Percentiles rank a stretch among this genome's conserved stretches.
Evolutionary conservation across 2,113 vertebrate species (phyloP).

Genomic region (Solea solea): DNA sequence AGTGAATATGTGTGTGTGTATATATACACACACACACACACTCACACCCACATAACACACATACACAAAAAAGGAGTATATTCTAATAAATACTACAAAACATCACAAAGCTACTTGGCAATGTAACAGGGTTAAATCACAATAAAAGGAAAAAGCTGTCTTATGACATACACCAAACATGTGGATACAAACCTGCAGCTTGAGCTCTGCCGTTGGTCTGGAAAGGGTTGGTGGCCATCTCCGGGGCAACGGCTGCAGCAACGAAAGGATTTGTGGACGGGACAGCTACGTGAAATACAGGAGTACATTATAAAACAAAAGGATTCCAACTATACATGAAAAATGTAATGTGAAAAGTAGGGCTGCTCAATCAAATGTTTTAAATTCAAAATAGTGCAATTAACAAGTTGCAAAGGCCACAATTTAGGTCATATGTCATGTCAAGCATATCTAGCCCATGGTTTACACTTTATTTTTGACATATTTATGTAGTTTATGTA

Average conservation of each 20-base stretch:
- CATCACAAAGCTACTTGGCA: slow-evolving; percentile 46
- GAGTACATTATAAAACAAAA: slow-evolving; percentile 13
- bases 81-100: slow-evolving; percentile 40
- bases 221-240: slow-evolving; percentile 95
- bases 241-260: slow-evolving; percentile 87
- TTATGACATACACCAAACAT: background rate
- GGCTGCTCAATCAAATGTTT: too few species aligned
- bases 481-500: too few species aligned
- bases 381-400: too few species aligned
- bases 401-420: too few species aligned
- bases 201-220: slow-evolving; percentile 90
- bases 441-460: too few species aligned
- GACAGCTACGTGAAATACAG: slow-evolving; percentile 79
- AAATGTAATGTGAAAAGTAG: background rate
- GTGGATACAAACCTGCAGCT: slow-evolving; percentile 66
- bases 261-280: slow-evolving; percentile 96
- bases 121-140: slow-evolving; percentile 58
- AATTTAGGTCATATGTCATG: too few species aligned
- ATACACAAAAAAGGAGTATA: slow-evolving; percentile 36
- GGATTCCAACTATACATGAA: background rate
- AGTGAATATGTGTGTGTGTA: slow-evolving; percentile 19
- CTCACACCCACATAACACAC: slow-evolving; percentile 18
- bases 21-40: slow-evolving; percentile 13
- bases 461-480: background rate
- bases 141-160: slow-evolving; percentile 1